Evolutionary conservation across 2,888 invertebrate species (phyloP).

Genomic region (Strigamia crassipes): DNA sequence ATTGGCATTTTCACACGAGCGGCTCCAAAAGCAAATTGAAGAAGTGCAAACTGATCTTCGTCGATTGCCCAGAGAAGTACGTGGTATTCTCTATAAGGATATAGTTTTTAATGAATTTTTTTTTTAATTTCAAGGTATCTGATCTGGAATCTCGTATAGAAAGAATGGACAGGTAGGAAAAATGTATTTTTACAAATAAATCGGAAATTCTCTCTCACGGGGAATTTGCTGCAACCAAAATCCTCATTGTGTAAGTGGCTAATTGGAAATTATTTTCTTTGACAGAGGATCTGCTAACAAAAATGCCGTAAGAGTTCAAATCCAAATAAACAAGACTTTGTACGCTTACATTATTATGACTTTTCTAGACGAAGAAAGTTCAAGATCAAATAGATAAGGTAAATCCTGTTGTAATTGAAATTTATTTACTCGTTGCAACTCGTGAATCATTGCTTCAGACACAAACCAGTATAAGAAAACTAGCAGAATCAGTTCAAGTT

Average conservation of each 20-base stretch:
- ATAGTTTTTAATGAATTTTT: neutral
- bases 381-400: constrained; percentile 23
- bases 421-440: neutral
- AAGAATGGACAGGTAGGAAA: neutral
- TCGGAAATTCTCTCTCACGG: neutral
- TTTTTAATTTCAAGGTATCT: constrained; percentile 9
- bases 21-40: constrained; percentile 53
- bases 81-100: neutral
- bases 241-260: neutral
- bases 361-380: neutral
- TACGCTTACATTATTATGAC: neutral
- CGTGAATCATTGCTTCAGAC: constrained; percentile 10
- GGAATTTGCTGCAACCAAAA: too few species aligned
- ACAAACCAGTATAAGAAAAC: constrained; percentile 46
- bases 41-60: constrained; percentile 49
- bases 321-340: too few species aligned
- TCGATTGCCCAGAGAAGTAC: constrained; percentile 13
- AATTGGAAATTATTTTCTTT: neutral
- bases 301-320: neutral
- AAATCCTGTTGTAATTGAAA: neutral
- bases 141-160: constrained; percentile 38
- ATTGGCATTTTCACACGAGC: constrained; percentile 52
- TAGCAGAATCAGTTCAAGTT: constrained; percentile 49
- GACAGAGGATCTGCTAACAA: neutral
- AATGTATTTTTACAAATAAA: constrained; percentile 1